A percentile compares a stretch with the other conserved stretches of the same genome.
phyloP scores from a whole-genome alignment of 2,888 invertebrate genomes.

The Calameuta idolon region DNA sequence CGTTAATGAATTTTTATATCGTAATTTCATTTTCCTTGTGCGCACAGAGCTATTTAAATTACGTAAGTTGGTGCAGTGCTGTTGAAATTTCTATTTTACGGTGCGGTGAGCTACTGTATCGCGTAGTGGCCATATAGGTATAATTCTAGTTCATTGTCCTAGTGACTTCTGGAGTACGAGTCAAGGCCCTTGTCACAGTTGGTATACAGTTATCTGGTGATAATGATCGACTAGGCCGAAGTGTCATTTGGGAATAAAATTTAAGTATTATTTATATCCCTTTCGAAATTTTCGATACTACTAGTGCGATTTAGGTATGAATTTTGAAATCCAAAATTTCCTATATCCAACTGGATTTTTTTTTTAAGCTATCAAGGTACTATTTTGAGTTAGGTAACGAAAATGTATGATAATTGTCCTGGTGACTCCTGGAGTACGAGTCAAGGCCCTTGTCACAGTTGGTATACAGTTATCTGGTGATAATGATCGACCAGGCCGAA shows the following conservation, averaged over 20 bases:
- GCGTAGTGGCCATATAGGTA: not conserved
- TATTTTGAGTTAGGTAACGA: not conserved
- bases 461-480: not conserved
- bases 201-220: not conserved
- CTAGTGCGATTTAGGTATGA: not conserved
- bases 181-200: slow-evolving; percentile 26
- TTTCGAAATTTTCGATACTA: not conserved
- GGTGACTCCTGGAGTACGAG: too few relatives aligned
- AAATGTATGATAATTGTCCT: not conserved
- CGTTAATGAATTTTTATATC: not conserved
- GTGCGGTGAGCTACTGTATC: not conserved
- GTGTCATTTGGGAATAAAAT: not conserved
- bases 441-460: slow-evolving; percentile 26
- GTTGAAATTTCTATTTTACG: not conserved
- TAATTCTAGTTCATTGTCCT: slow-evolving; percentile 34
- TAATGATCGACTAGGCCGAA: not conserved
- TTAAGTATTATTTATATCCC: not conserved
- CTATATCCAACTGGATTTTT: too few relatives aligned
- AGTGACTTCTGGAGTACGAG: slow-evolving; percentile 32
- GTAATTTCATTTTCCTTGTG: not conserved
- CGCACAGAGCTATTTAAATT: not conserved
- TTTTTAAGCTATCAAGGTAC: not conserved
- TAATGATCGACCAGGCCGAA: not conserved
- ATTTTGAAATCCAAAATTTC: too few relatives aligned
- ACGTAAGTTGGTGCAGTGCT: not conserved